Evolutionary conservation across 2,797 vertebrate species (phyloP).

Genomic region (Danio albolineatus): DNA sequence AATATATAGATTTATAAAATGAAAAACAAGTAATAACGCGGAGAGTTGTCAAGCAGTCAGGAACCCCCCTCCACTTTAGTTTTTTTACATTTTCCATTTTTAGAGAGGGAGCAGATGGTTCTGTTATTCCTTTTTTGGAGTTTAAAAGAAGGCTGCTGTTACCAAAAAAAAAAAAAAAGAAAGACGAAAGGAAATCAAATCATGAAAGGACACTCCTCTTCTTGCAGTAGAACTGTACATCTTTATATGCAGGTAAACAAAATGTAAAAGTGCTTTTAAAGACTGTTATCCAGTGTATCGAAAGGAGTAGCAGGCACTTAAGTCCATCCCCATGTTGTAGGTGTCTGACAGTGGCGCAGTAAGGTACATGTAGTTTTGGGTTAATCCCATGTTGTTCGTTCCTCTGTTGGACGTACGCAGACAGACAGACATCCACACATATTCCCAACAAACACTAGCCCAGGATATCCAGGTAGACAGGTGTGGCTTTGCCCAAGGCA

Average conservation of each 20-base stretch:
- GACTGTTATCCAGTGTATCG: conserved; percentile 79
- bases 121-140: conserved; percentile 31
- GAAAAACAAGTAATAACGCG: conserved; percentile 59
- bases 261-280: conserved; percentile 80
- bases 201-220: conserved; percentile 54
- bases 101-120: neutral
- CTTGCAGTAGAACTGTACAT: conserved; percentile 68
- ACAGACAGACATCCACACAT: conserved; percentile 22
- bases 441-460: conserved; percentile 78
- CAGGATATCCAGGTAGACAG: conserved; percentile 97
- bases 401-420: conserved; percentile 32
- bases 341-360: conserved; percentile 79
- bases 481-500: conserved; percentile 92
- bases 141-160: conserved; percentile 63
- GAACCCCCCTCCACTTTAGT: conserved; percentile 32
- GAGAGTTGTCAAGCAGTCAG: conserved; percentile 64
- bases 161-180: conserved; percentile 66
- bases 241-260: conserved; percentile 75
- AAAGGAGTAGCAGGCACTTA: conserved; percentile 95
- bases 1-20: conserved; percentile 65
- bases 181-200: conserved; percentile 6
- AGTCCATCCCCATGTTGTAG: conserved; percentile 85
- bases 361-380: conserved; percentile 60
- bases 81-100: neutral
- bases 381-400: conserved; percentile 58